Evolutionary conservation across 2,888 invertebrate species (phyloP).

Genomic region (Alloplasta piceator): DNA sequence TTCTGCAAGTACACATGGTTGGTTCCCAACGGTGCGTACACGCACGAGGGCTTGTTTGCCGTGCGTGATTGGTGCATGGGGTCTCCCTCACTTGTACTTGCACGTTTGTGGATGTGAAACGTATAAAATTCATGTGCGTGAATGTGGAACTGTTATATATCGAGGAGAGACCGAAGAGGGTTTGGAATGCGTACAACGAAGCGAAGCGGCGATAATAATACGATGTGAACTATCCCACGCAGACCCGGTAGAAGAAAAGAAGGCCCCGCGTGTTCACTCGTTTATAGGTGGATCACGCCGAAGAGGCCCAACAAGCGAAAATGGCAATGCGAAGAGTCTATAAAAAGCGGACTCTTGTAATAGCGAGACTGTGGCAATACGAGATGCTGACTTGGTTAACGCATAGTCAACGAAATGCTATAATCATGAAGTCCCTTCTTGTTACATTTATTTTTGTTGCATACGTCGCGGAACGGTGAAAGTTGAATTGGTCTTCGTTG

Average conservation of each 20-base stretch:
- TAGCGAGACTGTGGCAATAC: conserved; percentile 20
- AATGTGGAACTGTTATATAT: conserved; percentile 45
- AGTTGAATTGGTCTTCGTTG: background rate
- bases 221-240: conserved; percentile 83
- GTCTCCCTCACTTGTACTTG: background rate
- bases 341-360: conserved; percentile 29
- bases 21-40: conserved; percentile 17
- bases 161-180: conserved; percentile 38
- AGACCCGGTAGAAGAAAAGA: conserved; percentile 36
- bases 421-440: background rate
- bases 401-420: background rate
- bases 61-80: conserved; percentile 45
- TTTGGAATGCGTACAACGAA: conserved; percentile 70
- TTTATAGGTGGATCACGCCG: conserved; percentile 50
- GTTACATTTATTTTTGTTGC: background rate
- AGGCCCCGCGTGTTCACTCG: conserved; percentile 12
- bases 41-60: conserved; percentile 20
- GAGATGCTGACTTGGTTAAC: conserved; percentile 17
- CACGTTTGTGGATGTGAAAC: background rate
- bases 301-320: conserved; percentile 44
- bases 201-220: conserved; percentile 74
- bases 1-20: background rate
- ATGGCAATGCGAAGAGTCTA: conserved; percentile 19
- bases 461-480: background rate
- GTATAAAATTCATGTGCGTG: conserved; percentile 36